Evolutionary conservation across 2,888 invertebrate species (phyloP).

Genomic region (Meteorus colon): DNA sequence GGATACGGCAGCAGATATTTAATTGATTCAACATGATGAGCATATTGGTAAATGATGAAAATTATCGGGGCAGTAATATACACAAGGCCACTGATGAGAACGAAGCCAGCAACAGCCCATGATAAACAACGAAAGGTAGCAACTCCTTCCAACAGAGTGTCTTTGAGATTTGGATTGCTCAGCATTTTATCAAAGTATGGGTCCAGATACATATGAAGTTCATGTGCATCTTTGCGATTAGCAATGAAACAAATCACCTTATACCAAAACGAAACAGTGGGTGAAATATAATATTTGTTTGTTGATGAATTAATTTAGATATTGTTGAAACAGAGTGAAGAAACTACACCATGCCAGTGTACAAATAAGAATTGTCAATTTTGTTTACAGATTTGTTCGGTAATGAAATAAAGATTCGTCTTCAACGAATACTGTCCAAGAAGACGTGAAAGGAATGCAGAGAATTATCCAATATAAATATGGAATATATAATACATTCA

Average conservation of each 20-base stretch:
- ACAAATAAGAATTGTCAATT: too few species aligned
- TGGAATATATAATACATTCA: too few species aligned
- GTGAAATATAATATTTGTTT: too few species aligned
- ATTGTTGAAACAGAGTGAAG: too few species aligned
- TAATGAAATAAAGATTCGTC: too few species aligned
- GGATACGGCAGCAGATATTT: slow-evolving; percentile 46
- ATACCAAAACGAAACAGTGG: not conserved
- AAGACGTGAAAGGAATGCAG: too few species aligned
- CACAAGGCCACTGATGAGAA: slow-evolving; percentile 1
- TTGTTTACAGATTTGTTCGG: too few species aligned
- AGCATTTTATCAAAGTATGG: slow-evolving; percentile 7
- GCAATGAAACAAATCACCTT: slow-evolving; percentile 29
- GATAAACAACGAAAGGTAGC: slow-evolving; percentile 26
- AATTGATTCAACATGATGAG: slow-evolving; percentile 31
- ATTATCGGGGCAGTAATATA: slow-evolving; percentile 38
- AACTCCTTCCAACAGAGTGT: slow-evolving; percentile 13
- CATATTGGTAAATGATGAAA: slow-evolving; percentile 33
- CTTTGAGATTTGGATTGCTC: not conserved
- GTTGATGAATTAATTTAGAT: too few species aligned
- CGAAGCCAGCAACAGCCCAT: not conserved
- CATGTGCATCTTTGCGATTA: slow-evolving; percentile 15
- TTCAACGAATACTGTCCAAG: too few species aligned
- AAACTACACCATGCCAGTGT: too few species aligned
- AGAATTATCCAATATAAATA: too few species aligned
- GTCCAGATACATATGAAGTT: slow-evolving; percentile 16